Evolutionary conservation across 1,140 invertebrate species (phyloP), one percentile per base, ranked within the genome.

Genomic region (Diprion similis): DNA sequence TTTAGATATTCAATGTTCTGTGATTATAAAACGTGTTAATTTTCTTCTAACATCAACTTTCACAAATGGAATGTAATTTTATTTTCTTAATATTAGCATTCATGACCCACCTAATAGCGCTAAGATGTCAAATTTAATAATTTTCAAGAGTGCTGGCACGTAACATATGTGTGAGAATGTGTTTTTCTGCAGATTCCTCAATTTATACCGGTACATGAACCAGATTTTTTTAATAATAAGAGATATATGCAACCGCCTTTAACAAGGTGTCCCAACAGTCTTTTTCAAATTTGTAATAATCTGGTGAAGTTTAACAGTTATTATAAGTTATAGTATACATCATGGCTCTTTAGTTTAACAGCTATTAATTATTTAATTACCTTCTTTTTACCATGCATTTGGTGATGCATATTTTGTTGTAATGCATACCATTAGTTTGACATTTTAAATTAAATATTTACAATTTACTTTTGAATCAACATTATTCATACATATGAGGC

Each of bases 231-330:
- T 15, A 59, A 59, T 59, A 59, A 59, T 59, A 59, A 59, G 51
- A 59, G 51, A 59, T 15, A 59, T 59, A 59, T 59, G 51, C 51
- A 59, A 59, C n/a, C 51, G 9, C 51, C 51, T 17, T 59, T 8
- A 13, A 59, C 51, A 59, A 9, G 51, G 51, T 17, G n/a, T 13
- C 51, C 51, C 51, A 59, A 17, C 51, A 59, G 51, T 59, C 51
- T 59, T 59, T 59, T 59, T 59, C 51, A 59, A 59, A 59, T 59
- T 59, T 59, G 51, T 59, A 59, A 59, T 59, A 37, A 59, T 59
- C 51, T 59, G 51, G 51, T 59, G 51, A 59, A 59, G 51, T 59
- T 59, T 59, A 59, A 15, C 3, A 15, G 11, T 15, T 8, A 59
- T 15, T 17, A 59, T 13, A 15, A 59, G n/a, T 59, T 59, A 59